A percentile compares a stretch with the other conserved stretches of the same genome.
These are phyloP conservation scores for Syngnathus floridae DNA, from an alignment of 2,113 vertebrate genomes.

Conservation along the genomic window DNA sequence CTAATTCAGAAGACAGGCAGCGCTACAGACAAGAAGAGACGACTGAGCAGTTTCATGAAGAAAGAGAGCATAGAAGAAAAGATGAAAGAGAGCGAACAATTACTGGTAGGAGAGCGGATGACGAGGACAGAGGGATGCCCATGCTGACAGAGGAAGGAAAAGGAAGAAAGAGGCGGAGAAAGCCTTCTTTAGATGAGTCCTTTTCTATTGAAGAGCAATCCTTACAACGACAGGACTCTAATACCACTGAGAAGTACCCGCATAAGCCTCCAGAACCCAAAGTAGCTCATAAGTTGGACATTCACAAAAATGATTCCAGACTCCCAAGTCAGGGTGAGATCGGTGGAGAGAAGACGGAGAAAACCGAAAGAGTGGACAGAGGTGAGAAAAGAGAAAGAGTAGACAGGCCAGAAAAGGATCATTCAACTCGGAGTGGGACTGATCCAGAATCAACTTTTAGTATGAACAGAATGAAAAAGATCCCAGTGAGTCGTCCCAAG, in stretches of 20 bases:
- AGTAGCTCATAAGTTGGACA: constrained; percentile 75
- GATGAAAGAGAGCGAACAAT: constrained; percentile 59
- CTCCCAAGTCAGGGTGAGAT: constrained; percentile 62
- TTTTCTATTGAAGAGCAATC: constrained; percentile 72
- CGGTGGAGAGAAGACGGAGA: constrained; percentile 43
- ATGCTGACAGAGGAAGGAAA: constrained; percentile 80
- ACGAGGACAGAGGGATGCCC: constrained; percentile 76
- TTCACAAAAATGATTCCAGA: constrained; percentile 66
- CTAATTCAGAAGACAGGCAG: constrained; percentile 77
- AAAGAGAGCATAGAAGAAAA: constrained; percentile 65
- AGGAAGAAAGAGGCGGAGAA: constrained; percentile 84
- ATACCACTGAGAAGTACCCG: constrained; percentile 72
- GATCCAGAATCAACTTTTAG: constrained; percentile 56
- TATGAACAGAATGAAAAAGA: constrained; percentile 74
- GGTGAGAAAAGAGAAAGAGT: constrained; percentile 49
- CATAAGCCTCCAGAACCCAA: constrained; percentile 73
- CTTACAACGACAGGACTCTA: constrained; percentile 71
- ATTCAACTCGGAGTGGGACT: constrained; percentile 33
- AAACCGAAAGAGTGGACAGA: constrained; percentile 48
- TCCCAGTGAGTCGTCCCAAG: constrained; percentile 68
- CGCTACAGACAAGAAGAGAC: constrained; percentile 74
- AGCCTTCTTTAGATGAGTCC: constrained; percentile 76
- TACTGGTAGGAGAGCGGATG: constrained; percentile 64
- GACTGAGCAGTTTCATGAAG: constrained; percentile 52
- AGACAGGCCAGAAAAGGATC: constrained; percentile 46